Evolutionary conservation across 2,888 invertebrate species (phyloP).

Genomic region (Molanna angustata): DNA sequence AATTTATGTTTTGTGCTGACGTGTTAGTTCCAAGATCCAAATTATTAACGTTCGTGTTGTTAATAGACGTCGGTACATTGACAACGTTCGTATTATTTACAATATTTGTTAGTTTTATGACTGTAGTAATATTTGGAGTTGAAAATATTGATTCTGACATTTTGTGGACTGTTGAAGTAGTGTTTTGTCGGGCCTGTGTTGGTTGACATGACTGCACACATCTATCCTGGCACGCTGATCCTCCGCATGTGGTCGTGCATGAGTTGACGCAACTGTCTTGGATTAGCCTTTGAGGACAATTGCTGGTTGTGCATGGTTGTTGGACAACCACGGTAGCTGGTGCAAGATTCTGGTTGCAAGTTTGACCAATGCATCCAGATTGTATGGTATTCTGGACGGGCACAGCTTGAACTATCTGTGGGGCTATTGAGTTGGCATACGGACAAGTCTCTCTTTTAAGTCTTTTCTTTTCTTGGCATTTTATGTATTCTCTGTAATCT

Average conservation of each 20-base stretch:
- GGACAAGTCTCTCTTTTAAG: slow-evolving; percentile 21
- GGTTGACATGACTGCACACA: slow-evolving; percentile 20
- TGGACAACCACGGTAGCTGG: not conserved
- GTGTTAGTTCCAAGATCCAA: slow-evolving; percentile 36
- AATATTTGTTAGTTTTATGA: slow-evolving; percentile 43
- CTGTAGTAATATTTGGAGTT: slow-evolving; percentile 43
- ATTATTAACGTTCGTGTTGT: slow-evolving; percentile 43
- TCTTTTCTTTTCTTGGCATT: slow-evolving; percentile 22
- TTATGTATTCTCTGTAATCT: no score
- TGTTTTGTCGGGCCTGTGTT: slow-evolving; percentile 21
- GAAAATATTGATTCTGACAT: not conserved
- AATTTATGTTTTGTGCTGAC: slow-evolving; percentile 4
- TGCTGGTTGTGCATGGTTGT: not conserved
- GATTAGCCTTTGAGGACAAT: not conserved
- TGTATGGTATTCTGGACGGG: not conserved
- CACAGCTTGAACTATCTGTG: slow-evolving; percentile 11
- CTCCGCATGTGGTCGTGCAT: slow-evolving; percentile 20
- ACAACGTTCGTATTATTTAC: slow-evolving; percentile 45
- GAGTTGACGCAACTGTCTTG: slow-evolving; percentile 8
- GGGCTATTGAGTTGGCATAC: slow-evolving; percentile 8
- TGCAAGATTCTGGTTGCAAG: not conserved
- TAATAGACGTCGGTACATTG: slow-evolving; percentile 42
- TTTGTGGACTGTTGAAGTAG: slow-evolving; percentile 39
- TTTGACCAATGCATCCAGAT: not conserved
- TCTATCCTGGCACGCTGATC: slow-evolving; percentile 15